Evolutionary conservation across 2,888 invertebrate species (phyloP), one percentile per base, ranked within the genome.

Genomic region (Stegana nigrithorax): DNA sequence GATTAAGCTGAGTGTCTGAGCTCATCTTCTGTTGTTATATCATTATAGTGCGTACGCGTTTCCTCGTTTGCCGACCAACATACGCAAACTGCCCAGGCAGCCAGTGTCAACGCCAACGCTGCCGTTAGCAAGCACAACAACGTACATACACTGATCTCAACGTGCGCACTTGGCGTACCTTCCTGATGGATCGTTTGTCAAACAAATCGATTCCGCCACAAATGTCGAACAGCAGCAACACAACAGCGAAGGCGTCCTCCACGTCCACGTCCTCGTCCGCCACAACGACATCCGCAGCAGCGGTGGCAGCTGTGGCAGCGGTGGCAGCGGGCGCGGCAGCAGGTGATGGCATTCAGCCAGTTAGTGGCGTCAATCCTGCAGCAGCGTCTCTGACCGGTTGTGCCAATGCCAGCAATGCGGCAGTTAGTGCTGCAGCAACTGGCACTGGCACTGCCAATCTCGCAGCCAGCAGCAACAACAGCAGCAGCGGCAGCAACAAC

Each of bases 151-250:
- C 75, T 75, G 75, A 80, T 80, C 75, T 75, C 75, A 79, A 62
- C n/a, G n/a, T n/a, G 23, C n/a, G 59, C 59, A 29, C 14, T 29
- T 50, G 32, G 61, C 57, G 62, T 60, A 55, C 45, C 72, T 73
- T 76, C 76, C 78, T 80, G 75, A 83, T 82, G 81, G 82, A 83
- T 78, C 80, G 76, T 64, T 75, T 78, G 74, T 80, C 82, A 69
- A 80, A 83, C 73, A 83, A 80, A 69, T 70, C 78, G 63, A 71
- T 78, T 77, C 72, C 75, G 51, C 79, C 72, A 73, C 71, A 80
- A 75, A 81, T 80, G 76, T 70, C 78, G 60, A 69, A 67, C 67
- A 81, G 71, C 69, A 69, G 26, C 21, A 44, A 65, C 36, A 61
- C 32, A 63, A 36, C 45, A 36, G 63, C 8, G 42, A 55, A 21